These are phyloP conservation scores for Sycophila sp. DNA, from an alignment of 1,140 invertebrate species.

Conservation along the genomic window DNA sequence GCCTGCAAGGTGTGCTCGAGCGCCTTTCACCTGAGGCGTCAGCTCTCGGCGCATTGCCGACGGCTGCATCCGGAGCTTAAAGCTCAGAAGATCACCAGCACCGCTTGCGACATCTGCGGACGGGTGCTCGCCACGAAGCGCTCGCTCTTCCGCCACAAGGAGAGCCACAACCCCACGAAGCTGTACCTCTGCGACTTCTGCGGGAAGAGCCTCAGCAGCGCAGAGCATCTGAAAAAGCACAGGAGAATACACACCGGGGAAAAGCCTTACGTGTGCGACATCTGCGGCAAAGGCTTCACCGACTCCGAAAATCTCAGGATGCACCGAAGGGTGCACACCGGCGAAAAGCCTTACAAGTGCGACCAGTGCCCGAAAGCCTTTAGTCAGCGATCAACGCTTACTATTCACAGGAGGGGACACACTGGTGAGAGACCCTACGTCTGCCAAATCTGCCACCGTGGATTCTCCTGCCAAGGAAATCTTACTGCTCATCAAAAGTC, in stretches of 20 bases:
- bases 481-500: constrained; percentile 65
- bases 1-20: constrained; percentile 69
- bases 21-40: constrained; percentile 64
- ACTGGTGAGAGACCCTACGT: constrained; percentile 69
- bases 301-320: constrained; percentile 65
- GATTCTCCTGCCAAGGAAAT: constrained; percentile 66
- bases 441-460: constrained; percentile 64
- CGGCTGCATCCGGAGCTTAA: constrained; percentile 60
- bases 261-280: constrained; percentile 77
- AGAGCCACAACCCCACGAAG: constrained; percentile 71
- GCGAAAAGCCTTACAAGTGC: constrained; percentile 69
- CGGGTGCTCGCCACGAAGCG: constrained; percentile 61
- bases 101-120: constrained; percentile 65
- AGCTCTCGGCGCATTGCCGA: constrained; percentile 59
- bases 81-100: constrained; percentile 56
- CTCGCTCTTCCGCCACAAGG: constrained; percentile 70
- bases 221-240: constrained; percentile 78
- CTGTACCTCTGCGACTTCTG: constrained; percentile 77
- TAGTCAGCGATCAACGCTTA: constrained; percentile 64
- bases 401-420: constrained; percentile 65
- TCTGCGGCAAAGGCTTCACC: constrained; percentile 67
- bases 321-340: constrained; percentile 66
- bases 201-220: constrained; percentile 79
- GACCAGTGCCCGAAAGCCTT: constrained; percentile 64
- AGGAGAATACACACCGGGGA: constrained; percentile 77